These are phyloP conservation scores for Knipowitschia caucasica DNA, from an alignment of 2,797 vertebrate genomes.

Conservation along the genomic window DNA sequence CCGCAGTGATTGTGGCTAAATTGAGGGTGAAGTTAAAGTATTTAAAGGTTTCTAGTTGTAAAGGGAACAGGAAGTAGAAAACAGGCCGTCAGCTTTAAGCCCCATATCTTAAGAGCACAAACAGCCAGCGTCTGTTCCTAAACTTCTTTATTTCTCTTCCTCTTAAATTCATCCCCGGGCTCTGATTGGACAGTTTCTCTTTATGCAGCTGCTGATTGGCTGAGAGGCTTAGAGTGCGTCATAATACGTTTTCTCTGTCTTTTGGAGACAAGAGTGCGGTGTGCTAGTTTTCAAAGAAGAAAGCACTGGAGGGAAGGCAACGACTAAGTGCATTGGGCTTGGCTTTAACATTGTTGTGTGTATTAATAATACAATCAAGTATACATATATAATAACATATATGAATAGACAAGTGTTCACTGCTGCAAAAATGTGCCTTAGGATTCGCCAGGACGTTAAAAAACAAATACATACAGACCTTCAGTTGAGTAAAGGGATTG, in stretches of 20 bases:
- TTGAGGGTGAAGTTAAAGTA: slow-evolving; percentile 1
- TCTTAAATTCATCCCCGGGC: slow-evolving; percentile 21
- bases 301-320: slow-evolving; percentile 5
- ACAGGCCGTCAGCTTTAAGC: slow-evolving; percentile 19
- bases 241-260: slow-evolving; percentile 37
- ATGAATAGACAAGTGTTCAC: too few relatives aligned
- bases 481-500: too few relatives aligned
- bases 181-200: slow-evolving; percentile 40
- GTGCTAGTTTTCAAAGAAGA: slow-evolving; percentile 32
- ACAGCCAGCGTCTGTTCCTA: slow-evolving; percentile 12
- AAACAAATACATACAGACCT: too few relatives aligned
- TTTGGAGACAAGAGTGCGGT: slow-evolving; percentile 25
- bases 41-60: slow-evolving; percentile 14
- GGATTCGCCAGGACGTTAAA: too few relatives aligned
- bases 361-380: not conserved
- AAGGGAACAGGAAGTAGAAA: slow-evolving; percentile 18
- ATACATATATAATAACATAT: too few relatives aligned
- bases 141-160: slow-evolving; percentile 26
- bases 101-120: slow-evolving; percentile 19
- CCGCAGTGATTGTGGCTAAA: slow-evolving; percentile 16
- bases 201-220: slow-evolving; percentile 42
- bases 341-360: not conserved
- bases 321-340: not conserved
- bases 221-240: slow-evolving; percentile 26
- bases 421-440: too few relatives aligned